Conservation (phyloP, 2,888 invertebrate genomes). For the Folsomia manolachei region DNA sequence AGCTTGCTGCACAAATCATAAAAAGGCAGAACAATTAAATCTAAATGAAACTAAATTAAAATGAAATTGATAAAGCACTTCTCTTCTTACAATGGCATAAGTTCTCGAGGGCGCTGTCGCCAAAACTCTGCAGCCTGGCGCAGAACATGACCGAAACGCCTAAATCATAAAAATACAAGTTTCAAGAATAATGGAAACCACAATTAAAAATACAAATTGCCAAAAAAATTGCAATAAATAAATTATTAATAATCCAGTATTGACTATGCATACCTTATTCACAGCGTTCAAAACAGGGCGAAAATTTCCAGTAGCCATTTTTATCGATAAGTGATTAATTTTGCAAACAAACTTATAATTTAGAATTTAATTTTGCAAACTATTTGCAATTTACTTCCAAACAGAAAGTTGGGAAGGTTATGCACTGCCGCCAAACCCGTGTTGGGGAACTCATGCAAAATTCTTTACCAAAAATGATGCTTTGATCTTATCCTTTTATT, state of each 20-base stretch:
- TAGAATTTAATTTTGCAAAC: neutral
- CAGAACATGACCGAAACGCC: neutral
- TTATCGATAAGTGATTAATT: neutral
- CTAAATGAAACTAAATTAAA: neutral
- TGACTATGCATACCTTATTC: slow-evolving; percentile 21
- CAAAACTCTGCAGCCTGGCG: neutral
- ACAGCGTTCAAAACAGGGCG: slow-evolving; percentile 23
- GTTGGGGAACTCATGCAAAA: neutral
- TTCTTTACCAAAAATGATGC: neutral
- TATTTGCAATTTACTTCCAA: neutral
- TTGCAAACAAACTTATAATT: neutral
- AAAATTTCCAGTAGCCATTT: slow-evolving; percentile 21
- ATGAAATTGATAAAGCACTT: neutral
- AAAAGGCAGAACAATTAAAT: neutral
- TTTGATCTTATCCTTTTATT: no score
- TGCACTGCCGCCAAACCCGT: neutral
- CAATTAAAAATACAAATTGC: neutral
- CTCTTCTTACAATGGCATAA: slow-evolving; percentile 40
- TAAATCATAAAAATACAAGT: neutral
- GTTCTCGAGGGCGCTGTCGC: slow-evolving; percentile 17
- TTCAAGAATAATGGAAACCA: neutral
- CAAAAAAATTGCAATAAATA: no score
- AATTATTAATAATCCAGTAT: no score
- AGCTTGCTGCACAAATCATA: slow-evolving; percentile 48
- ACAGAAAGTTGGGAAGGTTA: no score